Percentiles rank a stretch among this genome's conserved stretches.
These are phyloP conservation scores for Urocolius indicus DNA, from an alignment of 2,113 vertebrate genomes.

Conservation along the genomic window DNA sequence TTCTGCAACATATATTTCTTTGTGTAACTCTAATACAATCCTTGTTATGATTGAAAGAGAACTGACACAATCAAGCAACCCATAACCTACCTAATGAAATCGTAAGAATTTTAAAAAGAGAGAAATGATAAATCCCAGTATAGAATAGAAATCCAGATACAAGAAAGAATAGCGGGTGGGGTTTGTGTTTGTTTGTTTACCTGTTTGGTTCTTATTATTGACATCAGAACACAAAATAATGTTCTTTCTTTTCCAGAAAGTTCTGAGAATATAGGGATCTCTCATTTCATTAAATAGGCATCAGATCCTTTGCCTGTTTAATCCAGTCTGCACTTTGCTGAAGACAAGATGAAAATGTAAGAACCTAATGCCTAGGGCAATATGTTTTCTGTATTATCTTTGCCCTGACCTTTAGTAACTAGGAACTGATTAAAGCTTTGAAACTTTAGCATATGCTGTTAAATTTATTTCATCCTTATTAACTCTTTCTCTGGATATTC, in stretches of 20 bases:
- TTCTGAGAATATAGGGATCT: background rate
- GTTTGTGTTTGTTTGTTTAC: accelerated
- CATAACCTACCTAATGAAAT: background rate
- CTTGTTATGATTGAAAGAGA: background rate
- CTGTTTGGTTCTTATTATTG: background rate
- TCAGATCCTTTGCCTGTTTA: background rate
- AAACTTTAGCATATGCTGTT: background rate
- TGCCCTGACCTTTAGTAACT: background rate
- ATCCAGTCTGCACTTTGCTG: background rate
- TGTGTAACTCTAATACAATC: background rate
- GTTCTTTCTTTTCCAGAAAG: background rate
- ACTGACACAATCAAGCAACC: background rate
- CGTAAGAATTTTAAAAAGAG: background rate
- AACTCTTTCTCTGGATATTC: background rate
- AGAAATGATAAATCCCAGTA: background rate
- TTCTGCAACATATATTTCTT: background rate
- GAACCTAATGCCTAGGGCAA: background rate
- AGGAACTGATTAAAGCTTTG: background rate
- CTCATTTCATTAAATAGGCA: background rate
- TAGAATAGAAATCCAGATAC: background rate
- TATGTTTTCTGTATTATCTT: background rate
- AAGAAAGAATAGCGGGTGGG: background rate
- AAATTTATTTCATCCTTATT: background rate
- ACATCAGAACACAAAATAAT: background rate
- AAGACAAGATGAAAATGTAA: background rate